Evolutionary conservation across 2,888 invertebrate genomes (phyloP), one percentile per base, ranked within the genome.

Genomic region (Leucophenga maculata): DNA sequence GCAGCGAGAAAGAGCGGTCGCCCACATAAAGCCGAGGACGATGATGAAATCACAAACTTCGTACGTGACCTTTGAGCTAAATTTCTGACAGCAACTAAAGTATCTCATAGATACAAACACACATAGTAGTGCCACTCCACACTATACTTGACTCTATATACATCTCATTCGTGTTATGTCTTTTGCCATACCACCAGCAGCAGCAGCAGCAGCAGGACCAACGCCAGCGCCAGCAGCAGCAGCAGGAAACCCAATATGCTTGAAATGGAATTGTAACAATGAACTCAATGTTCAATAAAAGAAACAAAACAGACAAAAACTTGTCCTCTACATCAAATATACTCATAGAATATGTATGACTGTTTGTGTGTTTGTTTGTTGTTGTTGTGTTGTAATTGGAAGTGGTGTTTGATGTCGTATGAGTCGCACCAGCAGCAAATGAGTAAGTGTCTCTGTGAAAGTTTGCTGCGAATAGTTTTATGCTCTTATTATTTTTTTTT

Each of bases 51-150:
- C 76, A 72, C 69, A 70, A 71, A 64, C 60, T 52, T 70, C 67
- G 81, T 75, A 81, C 79, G 79, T 79, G 79, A 80, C 79, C 79
- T 81, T 77, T 79, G 79, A 68, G 75, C 79, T 74, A 74, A 81
- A 79, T 77, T 79, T 78, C 69, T 70, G 69, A 72, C 68, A 69
- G 72, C 59, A 31, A 39, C 39, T 39, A 76, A 74, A 77, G 69
- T 77, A 72, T 74, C 72, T 75, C 73, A 55, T 26, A 55, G 55
- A 50, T 52, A 16, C 18, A 52, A 16, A 16, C 18, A 16, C 52
- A 16, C 18, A 52, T n/a, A 50, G 0, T 50, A 50, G n/a, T 16
- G 16, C 2, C 6, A 50, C 50, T 14, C 50, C 14, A 18, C 9
- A 18, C 6, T 1, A 16, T 18, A 52, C 16, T 16, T 16, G 52